Conservation (phyloP, 2,888 invertebrate genomes). For the Drosophila paracracens region DNA sequence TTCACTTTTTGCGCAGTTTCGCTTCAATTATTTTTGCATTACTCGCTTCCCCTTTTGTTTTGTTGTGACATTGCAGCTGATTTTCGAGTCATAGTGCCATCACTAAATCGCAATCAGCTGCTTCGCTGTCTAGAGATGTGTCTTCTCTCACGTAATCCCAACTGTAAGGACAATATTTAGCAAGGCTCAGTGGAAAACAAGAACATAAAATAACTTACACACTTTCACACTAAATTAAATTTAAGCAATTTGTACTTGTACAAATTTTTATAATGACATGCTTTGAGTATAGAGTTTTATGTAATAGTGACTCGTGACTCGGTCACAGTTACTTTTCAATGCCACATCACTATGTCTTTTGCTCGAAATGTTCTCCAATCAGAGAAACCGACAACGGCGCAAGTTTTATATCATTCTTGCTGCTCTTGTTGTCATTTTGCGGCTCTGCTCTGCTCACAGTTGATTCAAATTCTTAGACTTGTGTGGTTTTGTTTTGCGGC, state of each 20-base stretch:
- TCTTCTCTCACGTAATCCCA: neutral
- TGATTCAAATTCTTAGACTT: conserved; percentile 46
- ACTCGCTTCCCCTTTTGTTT: conserved; percentile 58
- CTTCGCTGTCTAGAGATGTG: conserved; percentile 27
- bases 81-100: conserved; percentile 20
- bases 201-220: no score
- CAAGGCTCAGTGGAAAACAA: neutral
- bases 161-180: neutral
- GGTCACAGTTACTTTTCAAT: conserved; percentile 10
- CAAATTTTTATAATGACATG: neutral
- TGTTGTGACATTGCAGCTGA: conserved; percentile 66
- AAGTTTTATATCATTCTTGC: conserved; percentile 50
- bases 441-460: conserved; percentile 17
- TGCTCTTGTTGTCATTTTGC: conserved; percentile 52
- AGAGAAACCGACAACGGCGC: conserved; percentile 41
- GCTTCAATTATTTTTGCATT: conserved; percentile 39
- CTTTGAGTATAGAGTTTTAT: neutral
- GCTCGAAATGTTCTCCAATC: conserved; percentile 44
- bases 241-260: no score
- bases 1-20: conserved; percentile 60
- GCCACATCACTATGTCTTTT: conserved; percentile 44
- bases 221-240: neutral
- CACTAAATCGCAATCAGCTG: conserved; percentile 50
- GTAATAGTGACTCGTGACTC: neutral
- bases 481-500: conserved; percentile 20